Evolutionary conservation across 2,113 vertebrate genomes (phyloP).

Genomic region (Pangasianodon hypophthalmus): DNA sequence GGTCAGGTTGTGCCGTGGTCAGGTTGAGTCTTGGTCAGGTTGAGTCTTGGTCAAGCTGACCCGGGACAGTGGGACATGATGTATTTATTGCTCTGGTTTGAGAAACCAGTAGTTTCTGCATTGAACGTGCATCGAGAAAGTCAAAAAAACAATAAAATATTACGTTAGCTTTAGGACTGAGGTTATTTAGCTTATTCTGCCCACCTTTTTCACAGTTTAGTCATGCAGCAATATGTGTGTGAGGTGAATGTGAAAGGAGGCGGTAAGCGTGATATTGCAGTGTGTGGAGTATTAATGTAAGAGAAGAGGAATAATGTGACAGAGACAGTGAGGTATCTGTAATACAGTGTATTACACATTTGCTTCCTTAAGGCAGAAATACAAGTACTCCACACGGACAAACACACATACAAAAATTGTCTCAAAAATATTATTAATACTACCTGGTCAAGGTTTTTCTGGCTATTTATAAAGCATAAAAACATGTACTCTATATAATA

Average conservation of each 20-base stretch:
- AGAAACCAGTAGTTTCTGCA: not conserved
- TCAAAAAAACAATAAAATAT: conserved; percentile 4
- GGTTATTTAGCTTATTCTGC: conserved; percentile 21
- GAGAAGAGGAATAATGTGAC: conserved; percentile 1
- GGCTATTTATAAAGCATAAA: not conserved
- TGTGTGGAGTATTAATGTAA: conserved; percentile 22
- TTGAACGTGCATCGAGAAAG: not conserved
- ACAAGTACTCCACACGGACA: not conserved
- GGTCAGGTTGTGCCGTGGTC: not conserved
- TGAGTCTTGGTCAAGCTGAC: not conserved
- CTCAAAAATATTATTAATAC: not conserved
- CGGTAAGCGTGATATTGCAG: conserved; percentile 22
- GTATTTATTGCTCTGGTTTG: not conserved
- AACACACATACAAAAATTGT: not conserved
- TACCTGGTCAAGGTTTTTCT: not conserved
- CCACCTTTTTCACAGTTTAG: conserved; percentile 46
- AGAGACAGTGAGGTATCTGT: not conserved
- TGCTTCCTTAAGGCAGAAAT: not conserved
- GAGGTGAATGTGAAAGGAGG: conserved; percentile 27
- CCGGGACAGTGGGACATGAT: conserved; percentile 3
- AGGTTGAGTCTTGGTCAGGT: not conserved
- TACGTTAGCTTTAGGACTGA: conserved; percentile 5
- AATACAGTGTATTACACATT: conserved; percentile 6
- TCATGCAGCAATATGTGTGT: conserved; percentile 46
- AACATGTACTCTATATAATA: not conserved